Conservation (phyloP, 2,797 vertebrate genomes). For the Gymnothorax javanicus region DNA sequence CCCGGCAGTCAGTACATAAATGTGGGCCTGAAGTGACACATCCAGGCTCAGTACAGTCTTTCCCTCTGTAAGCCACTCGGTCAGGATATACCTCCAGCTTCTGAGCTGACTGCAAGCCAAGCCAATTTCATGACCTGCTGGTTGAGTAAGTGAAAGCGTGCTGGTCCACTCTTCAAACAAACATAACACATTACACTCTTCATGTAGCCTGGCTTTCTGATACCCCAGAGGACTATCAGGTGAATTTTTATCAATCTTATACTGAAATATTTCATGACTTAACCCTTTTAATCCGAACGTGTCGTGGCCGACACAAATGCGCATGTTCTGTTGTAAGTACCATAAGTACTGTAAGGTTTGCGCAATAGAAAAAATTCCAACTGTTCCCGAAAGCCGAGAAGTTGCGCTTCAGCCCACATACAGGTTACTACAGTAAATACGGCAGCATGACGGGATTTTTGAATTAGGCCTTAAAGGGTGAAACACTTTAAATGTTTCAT, state of each 20-base stretch:
- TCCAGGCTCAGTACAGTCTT: constrained; percentile 35
- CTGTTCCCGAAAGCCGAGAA: no score
- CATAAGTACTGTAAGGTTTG: no score
- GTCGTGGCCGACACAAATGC: no score
- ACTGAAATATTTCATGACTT: not conserved
- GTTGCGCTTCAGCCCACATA: no score
- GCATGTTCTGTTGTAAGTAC: no score
- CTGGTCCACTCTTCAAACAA: not conserved
- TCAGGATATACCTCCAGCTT: constrained; percentile 37
- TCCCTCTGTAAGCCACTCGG: constrained; percentile 47
- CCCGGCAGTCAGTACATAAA: constrained; percentile 41
- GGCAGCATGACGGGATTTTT: no score
- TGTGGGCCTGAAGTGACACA: constrained; percentile 42
- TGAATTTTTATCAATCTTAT: not conserved
- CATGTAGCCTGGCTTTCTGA: not conserved
- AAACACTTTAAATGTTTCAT: not conserved
- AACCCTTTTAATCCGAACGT: no score
- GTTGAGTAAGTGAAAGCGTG: not conserved
- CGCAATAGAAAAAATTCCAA: no score
- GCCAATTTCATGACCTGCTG: not conserved
- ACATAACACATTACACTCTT: not conserved
- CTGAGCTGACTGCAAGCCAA: constrained; percentile 13
- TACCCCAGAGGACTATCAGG: not conserved
- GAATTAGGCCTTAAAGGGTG: no score
- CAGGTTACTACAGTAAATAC: no score